Evolutionary conservation across 2,888 invertebrate species (phyloP).

Genomic region (Acronicta psi): DNA sequence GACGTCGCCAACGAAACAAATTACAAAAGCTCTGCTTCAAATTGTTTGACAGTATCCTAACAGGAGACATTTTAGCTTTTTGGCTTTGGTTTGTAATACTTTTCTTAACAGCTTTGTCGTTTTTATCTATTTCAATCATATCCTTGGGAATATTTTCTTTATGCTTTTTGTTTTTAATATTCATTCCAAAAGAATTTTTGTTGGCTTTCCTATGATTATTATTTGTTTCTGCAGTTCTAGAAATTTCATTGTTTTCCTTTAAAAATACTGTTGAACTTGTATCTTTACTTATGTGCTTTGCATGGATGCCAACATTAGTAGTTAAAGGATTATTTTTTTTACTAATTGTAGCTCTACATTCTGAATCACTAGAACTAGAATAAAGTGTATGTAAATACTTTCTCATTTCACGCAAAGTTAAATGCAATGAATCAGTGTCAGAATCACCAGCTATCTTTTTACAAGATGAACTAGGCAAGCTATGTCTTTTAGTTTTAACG

Average conservation of each 20-base stretch:
- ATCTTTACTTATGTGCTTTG: constrained; percentile 75
- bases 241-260: constrained; percentile 75
- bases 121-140: constrained; percentile 78
- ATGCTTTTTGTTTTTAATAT: constrained; percentile 90
- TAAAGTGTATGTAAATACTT: constrained; percentile 95
- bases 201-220: constrained; percentile 84
- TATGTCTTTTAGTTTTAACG: constrained; percentile 90
- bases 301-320: constrained; percentile 80
- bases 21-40: constrained; percentile 96
- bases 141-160: constrained; percentile 78
- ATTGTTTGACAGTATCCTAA: constrained; percentile 91
- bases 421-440: constrained; percentile 92
- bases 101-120: constrained; percentile 76
- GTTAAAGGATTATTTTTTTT: constrained; percentile 84
- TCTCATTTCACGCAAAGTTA: constrained; percentile 95
- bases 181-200: constrained; percentile 89
- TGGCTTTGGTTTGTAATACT: constrained; percentile 61
- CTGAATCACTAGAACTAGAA: constrained; percentile 92
- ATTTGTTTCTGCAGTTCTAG: constrained; percentile 77
- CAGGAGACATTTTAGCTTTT: constrained; percentile 91
- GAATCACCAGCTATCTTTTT: constrained; percentile 87
- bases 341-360: constrained; percentile 82
- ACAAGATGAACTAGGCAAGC: constrained; percentile 91
- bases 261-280: constrained; percentile 68
- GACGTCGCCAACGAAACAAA: constrained; percentile 92